Percentiles rank a stretch among this genome's conserved stretches.
phyloP scores from a whole-genome alignment of 2,797 vertebrate genomes.

The Coluber constrictor region DNA sequence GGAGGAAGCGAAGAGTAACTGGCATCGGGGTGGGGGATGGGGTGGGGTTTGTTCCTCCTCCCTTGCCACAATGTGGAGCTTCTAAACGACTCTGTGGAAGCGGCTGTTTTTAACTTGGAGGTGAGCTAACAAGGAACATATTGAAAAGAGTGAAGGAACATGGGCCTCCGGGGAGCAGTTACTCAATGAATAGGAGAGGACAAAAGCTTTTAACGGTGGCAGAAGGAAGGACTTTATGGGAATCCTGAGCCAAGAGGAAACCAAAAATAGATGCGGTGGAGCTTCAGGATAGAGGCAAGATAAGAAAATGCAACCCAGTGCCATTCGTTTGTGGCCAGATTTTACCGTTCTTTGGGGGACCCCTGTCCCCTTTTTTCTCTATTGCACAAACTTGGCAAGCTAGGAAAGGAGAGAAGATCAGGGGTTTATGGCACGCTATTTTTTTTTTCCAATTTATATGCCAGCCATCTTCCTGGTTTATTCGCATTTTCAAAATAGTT shows the following conservation, averaged over 20 bases:
- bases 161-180: constrained; percentile 37
- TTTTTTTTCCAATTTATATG: too few relatives aligned
- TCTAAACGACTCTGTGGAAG: neutral
- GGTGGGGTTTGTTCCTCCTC: neutral
- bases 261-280: constrained; percentile 36
- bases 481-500: too few relatives aligned
- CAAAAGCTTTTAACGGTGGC: constrained; percentile 47
- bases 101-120: constrained; percentile 35
- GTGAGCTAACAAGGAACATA: constrained; percentile 10
- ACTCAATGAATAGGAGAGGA: constrained; percentile 36
- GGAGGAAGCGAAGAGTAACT: neutral
- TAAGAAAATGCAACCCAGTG: constrained; percentile 32
- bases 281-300: constrained; percentile 1
- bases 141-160: constrained; percentile 10
- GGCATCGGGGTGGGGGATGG: too few relatives aligned
- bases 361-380: constrained; percentile 25
- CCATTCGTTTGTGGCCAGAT: constrained; percentile 25
- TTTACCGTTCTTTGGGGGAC: constrained; percentile 17
- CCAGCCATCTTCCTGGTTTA: too few relatives aligned
- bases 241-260: constrained; percentile 45
- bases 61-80: neutral
- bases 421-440: neutral
- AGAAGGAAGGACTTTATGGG: constrained; percentile 58
- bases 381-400: constrained; percentile 8
- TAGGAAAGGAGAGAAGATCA: neutral